phyloP scores from a whole-genome alignment of 2,888 invertebrate species.

The Drosophila hamatofila region DNA sequence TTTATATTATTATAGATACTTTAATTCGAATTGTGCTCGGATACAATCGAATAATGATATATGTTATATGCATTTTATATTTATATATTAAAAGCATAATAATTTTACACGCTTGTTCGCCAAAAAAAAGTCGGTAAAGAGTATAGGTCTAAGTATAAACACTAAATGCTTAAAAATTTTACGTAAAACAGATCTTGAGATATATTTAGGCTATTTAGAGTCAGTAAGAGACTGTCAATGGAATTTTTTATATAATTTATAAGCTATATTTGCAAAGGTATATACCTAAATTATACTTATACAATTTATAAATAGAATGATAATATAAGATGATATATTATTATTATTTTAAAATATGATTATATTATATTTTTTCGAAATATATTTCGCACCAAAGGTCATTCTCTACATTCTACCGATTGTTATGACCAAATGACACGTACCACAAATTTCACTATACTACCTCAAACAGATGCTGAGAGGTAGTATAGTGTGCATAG shows the following conservation, averaged over 20 bases:
- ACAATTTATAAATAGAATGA: no score
- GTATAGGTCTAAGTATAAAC: no score
- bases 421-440: background rate
- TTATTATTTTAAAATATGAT: background rate
- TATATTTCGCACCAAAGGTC: background rate
- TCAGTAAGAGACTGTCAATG: no score
- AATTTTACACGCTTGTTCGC: background rate
- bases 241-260: no score
- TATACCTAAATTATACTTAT: no score
- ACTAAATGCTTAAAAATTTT: no score
- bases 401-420: no score
- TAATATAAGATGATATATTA: background rate
- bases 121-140: no score
- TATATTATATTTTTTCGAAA: background rate
- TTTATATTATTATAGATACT: background rate
- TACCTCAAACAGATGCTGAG: slow-evolving; percentile 12
- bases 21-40: background rate
- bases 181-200: no score
- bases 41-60: background rate
- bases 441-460: background rate
- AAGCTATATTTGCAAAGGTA: no score
- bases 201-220: no score
- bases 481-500: no score
- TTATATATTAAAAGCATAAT: background rate
- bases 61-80: background rate